A percentile compares a stretch with the other conserved stretches of the same genome.
Conservation (phyloP, 2,113 vertebrate genomes). For the Menura novaehollandiae region DNA sequence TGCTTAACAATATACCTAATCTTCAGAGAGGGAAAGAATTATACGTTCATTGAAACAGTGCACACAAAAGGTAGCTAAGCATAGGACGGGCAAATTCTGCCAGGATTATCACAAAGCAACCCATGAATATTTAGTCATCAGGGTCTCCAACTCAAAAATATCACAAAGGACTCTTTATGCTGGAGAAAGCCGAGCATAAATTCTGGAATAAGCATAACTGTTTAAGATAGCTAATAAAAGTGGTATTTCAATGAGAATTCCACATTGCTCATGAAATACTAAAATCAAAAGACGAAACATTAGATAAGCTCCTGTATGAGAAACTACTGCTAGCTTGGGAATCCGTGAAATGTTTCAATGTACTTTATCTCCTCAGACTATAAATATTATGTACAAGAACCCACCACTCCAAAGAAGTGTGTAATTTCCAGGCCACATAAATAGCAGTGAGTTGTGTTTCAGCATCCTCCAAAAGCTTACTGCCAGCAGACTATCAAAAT, state of each 20-base stretch:
- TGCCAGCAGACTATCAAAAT: constrained; percentile 15
- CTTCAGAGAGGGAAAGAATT: not conserved
- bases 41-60: not conserved
- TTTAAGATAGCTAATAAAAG: not conserved
- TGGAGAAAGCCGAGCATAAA: not conserved
- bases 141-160: not conserved
- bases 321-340: not conserved
- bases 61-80: not conserved
- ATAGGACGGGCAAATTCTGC: not conserved
- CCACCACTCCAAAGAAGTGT: not conserved
- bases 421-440: not conserved
- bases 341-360: not conserved
- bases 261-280: not conserved
- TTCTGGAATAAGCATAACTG: not conserved
- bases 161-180: not conserved
- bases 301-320: not conserved
- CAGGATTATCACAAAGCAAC: not conserved
- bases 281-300: not conserved
- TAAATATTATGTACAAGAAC: not conserved
- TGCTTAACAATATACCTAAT: not conserved
- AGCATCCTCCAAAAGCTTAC: not conserved
- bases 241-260: constrained; percentile 7
- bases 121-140: not conserved
- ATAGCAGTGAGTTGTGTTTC: not conserved
- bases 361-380: not conserved